Evolutionary conservation across 2,113 vertebrate species (phyloP).

Genomic region (Uria aalge): DNA sequence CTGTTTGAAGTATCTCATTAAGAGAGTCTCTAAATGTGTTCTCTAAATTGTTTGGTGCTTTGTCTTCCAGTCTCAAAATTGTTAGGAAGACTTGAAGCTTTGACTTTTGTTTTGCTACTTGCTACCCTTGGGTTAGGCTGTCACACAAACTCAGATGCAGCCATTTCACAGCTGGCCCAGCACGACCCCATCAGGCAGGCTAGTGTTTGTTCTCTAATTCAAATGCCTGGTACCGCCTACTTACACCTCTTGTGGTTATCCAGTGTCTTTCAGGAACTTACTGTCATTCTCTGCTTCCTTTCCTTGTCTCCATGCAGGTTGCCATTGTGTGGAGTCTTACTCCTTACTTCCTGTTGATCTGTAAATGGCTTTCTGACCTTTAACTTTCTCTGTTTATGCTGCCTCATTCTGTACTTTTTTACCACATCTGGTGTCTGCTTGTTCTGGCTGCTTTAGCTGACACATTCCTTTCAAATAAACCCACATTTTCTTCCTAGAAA

Average conservation of each 20-base stretch:
- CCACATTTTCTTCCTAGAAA: not conserved
- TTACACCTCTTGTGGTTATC: not conserved
- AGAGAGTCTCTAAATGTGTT: not conserved
- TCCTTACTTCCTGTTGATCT: not conserved
- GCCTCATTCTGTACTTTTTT: not conserved
- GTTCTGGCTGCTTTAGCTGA: not conserved
- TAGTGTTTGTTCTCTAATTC: not conserved
- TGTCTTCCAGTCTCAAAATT: not conserved
- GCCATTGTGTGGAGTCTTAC: not conserved
- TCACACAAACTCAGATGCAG: not conserved
- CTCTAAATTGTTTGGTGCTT: not conserved
- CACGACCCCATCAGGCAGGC: accelerated
- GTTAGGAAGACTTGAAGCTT: not conserved
- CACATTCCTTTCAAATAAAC: not conserved
- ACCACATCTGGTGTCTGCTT: not conserved
- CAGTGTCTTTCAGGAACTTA: not conserved
- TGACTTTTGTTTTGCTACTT: not conserved
- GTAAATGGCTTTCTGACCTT: not conserved
- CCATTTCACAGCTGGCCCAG: not conserved
- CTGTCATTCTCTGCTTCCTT: not conserved
- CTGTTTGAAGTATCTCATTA: not conserved
- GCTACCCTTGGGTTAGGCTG: not conserved
- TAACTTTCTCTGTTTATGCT: not conserved
- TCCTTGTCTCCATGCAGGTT: not conserved
- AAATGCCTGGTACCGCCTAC: not conserved